Base-by-base conservation (phyloP, 2,797 vertebrate species). In the Tangara arthus region DNA sequence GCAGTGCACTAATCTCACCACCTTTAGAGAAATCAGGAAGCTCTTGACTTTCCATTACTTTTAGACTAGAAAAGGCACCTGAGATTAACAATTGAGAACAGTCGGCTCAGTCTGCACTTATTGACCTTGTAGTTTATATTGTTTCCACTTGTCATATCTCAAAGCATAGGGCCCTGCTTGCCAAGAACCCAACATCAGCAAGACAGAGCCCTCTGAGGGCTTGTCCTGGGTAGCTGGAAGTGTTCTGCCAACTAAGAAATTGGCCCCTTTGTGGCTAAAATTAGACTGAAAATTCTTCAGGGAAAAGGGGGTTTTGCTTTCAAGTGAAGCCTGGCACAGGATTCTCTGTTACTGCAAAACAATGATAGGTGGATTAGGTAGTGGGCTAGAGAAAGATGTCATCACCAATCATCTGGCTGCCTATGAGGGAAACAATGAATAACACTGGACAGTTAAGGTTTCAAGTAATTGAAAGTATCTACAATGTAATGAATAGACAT, bases 401-500 rank as follows among this genome's bases (percentile, higher is more conserved):
- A 89, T 66, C 89, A 86, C 32, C 2, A 4, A 75, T 83, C 61
- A 69, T 85, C 69, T 85, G 61, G 35, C 50, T 72, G 44, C 34
- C 57, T 75, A 14, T 32, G 60, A 75, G 44, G 34, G 50, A 85
- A 91, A 93, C 46, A 71, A 65, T 49, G 34, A 90, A 77, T 89
- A 90, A 85, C 50, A 64, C 5, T 16, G 50, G 50, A 61, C 57
- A 94, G 55, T 63, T 79, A 79, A 93, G 55, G 59, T 83, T 93
- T 91, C 72, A 86, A 92, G 57, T 46, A 90, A 92, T 59, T 94
- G 57, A 44, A 90, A 92, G 42, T 78, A 91, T 81, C 87, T 91
- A 57, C 42, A 56, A 19, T 12, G 50, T 68, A 89, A 90, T 76
- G 44, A 92, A 76, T 52, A 78, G 76, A 65, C 41, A 93, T 86